A percentile compares a stretch with the other conserved stretches of the same genome.
Conservation (phyloP, 2,113 vertebrate species). For the Pycnonotus jocosus region DNA sequence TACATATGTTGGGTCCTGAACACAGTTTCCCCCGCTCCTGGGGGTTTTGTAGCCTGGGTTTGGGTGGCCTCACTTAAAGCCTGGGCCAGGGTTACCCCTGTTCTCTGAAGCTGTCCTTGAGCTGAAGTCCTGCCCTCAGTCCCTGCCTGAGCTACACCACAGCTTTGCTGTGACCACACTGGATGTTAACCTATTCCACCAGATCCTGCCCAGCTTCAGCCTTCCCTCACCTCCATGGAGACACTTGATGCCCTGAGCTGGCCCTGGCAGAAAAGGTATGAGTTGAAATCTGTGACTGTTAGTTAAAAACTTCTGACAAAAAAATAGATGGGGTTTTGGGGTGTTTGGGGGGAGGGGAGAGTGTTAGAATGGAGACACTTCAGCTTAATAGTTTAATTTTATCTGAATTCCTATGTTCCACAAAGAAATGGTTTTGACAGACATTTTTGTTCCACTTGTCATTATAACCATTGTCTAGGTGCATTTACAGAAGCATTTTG, state of each 20-base stretch:
- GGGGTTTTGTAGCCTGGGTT: not conserved
- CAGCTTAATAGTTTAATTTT: not conserved
- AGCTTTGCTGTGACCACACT: not conserved
- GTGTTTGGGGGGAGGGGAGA: too few species aligned
- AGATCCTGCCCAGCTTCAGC: not conserved
- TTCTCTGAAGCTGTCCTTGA: not conserved
- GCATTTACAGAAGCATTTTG: not conserved
- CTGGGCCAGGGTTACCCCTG: not conserved
- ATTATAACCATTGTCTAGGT: not conserved
- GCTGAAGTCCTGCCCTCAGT: not conserved
- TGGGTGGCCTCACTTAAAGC: not conserved
- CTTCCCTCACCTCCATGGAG: not conserved
- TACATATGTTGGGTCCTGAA: not conserved
- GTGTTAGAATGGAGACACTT: not conserved
- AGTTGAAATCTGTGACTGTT: not conserved
- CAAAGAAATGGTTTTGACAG: not conserved
- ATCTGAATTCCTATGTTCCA: not conserved
- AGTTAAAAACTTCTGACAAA: not conserved
- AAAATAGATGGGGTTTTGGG: not conserved
- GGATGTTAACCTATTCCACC: not conserved
- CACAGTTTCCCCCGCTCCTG: not conserved
- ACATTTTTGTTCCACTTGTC: not conserved
- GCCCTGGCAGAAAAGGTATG: not conserved
- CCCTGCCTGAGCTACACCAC: not conserved
- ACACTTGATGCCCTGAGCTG: not conserved